Evolutionary conservation across 2,797 vertebrate genomes (phyloP).

Genomic region (Taenioides sp.): DNA sequence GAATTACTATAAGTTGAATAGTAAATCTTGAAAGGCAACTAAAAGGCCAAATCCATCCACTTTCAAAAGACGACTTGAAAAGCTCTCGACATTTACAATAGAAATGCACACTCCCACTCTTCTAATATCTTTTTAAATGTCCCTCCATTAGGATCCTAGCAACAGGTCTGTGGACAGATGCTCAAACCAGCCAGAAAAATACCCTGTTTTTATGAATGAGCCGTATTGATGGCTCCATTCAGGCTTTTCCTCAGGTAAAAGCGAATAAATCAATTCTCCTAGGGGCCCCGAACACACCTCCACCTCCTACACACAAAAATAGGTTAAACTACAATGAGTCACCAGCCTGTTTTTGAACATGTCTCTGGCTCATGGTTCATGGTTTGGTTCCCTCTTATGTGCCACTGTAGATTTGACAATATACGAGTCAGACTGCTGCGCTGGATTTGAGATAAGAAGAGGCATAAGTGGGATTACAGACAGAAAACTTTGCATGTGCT

Average conservation of each 20-base stretch:
- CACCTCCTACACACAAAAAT: neutral
- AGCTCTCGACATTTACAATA: neutral
- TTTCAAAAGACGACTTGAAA: neutral
- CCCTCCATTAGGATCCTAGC: constrained; percentile 4
- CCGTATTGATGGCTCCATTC: neutral
- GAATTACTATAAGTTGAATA: neutral
- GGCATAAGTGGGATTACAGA: neutral
- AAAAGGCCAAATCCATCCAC: neutral
- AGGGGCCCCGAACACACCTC: neutral
- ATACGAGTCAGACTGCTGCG: neutral
- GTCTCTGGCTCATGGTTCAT: neutral
- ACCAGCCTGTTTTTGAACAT: neutral
- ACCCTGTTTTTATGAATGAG: constrained; percentile 5
- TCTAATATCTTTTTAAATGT: neutral
- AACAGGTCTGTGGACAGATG: neutral
- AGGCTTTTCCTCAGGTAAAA: neutral
- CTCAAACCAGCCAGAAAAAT: neutral
- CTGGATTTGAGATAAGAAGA: neutral
- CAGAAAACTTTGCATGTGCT: no score
- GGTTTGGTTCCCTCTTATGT: neutral
- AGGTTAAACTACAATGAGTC: neutral
- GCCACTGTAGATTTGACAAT: neutral
- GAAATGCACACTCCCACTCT: neutral
- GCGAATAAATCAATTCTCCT: neutral
- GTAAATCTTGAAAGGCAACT: neutral